phyloP scores from a whole-genome alignment of 2,113 vertebrate genomes.

The Thermophis baileyi region DNA sequence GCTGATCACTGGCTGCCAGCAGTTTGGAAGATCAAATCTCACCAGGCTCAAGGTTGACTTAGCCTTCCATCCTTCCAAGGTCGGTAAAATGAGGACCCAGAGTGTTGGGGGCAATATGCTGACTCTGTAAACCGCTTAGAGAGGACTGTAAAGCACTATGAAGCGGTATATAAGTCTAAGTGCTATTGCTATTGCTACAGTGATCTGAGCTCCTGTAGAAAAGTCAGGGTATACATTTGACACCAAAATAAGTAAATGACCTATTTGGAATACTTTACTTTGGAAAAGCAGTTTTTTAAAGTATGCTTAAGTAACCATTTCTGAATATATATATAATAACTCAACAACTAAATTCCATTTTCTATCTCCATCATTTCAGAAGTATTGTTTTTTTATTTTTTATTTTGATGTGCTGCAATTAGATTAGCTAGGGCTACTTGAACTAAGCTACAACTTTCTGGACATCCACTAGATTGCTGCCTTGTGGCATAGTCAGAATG shows the following conservation, averaged over 20 bases:
- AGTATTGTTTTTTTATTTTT: neutral
- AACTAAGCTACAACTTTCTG: neutral
- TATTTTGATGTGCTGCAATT: neutral
- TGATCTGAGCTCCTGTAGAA: neutral
- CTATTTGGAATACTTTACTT: neutral
- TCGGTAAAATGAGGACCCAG: too few species aligned
- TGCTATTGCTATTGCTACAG: too few species aligned
- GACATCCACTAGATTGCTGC: neutral
- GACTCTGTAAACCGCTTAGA: too few species aligned
- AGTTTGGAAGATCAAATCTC: too few species aligned
- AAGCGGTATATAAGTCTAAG: too few species aligned
- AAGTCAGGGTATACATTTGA: neutral
- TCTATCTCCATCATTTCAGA: neutral
- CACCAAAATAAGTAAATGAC: neutral
- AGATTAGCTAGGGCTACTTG: neutral
- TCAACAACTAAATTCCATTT: neutral
- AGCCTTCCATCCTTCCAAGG: too few species aligned
- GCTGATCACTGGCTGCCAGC: too few species aligned
- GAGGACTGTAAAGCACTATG: too few species aligned
- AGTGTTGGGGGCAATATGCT: too few species aligned
- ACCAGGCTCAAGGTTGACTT: too few species aligned
- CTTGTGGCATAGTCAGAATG: neutral
- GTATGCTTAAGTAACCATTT: neutral
- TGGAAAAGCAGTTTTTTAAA: neutral
- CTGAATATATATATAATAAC: neutral